These are phyloP conservation scores for Varanus komodoensis DNA, from an alignment of 2,113 vertebrate genomes.

Conservation along the genomic window DNA sequence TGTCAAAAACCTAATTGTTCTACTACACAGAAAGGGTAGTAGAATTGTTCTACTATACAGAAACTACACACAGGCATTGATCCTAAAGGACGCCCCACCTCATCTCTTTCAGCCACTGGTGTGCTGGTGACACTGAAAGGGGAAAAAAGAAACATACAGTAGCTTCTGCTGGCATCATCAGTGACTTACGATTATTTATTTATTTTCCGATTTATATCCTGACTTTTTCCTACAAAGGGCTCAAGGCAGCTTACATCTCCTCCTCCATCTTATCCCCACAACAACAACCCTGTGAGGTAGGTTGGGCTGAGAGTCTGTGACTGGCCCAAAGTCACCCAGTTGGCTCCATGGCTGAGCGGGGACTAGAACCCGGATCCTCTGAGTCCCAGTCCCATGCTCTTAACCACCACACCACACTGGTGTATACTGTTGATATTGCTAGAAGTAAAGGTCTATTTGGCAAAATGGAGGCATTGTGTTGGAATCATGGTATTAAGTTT, in stretches of 20 bases:
- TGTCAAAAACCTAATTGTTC: neutral
- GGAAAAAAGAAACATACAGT: neutral
- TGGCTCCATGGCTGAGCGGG: no score
- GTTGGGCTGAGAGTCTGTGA: no score
- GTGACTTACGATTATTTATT: neutral
- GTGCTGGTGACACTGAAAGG: neutral
- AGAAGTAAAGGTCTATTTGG: neutral
- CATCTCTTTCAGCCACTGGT: neutral
- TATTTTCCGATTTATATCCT: no score
- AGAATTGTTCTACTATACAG: no score
- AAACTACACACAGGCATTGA: neutral
- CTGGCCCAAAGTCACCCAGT: no score
- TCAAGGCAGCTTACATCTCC: no score
- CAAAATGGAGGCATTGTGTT: neutral
- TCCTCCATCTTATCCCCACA: no score
- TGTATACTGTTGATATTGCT: neutral
- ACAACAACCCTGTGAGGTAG: no score
- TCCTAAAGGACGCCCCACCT: neutral
- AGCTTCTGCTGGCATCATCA: neutral
- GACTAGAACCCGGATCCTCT: no score
- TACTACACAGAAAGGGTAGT: neutral
- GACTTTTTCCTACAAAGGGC: no score
- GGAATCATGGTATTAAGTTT: neutral
- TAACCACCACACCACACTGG: no score
- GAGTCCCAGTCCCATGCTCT: no score